phyloP scores from a whole-genome alignment of 2,797 vertebrate species.

The Oreochromis grahami region DNA sequence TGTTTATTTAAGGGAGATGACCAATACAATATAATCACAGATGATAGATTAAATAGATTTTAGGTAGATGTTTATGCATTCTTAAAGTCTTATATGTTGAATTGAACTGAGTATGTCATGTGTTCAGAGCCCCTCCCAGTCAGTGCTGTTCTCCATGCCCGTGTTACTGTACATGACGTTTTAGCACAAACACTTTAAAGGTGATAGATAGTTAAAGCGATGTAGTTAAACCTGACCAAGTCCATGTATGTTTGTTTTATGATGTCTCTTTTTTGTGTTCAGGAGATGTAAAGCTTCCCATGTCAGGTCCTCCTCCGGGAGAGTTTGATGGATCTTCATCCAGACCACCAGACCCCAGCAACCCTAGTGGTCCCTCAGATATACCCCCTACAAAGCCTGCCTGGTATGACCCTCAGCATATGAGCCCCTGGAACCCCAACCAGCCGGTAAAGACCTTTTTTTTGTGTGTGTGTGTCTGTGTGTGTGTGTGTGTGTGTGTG shows the following conservation, averaged over 20 bases:
- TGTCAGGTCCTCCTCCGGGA: slow-evolving; percentile 77
- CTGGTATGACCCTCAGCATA: slow-evolving; percentile 92
- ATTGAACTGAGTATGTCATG: background rate
- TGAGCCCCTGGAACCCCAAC: slow-evolving; percentile 92
- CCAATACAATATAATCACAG: background rate
- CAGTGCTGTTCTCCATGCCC: background rate
- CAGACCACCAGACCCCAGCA: slow-evolving; percentile 79
- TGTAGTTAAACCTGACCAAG: background rate
- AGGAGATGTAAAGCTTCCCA: slow-evolving; percentile 86
- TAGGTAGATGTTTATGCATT: background rate
- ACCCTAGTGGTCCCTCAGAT: slow-evolving; percentile 82
- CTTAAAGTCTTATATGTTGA: background rate
- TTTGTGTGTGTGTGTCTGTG: background rate
- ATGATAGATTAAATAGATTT: background rate
- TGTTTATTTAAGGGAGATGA: background rate
- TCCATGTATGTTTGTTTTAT: background rate
- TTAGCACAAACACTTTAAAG: background rate
- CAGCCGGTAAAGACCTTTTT: slow-evolving; percentile 73
- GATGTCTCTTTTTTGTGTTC: background rate
- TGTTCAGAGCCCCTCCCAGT: background rate
- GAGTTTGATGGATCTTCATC: slow-evolving; percentile 84
- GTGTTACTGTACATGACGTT: background rate
- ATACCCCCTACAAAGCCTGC: slow-evolving; percentile 85
- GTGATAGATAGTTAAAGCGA: no score
- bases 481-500: background rate